Evolutionary conservation across 2,888 invertebrate genomes (phyloP).

Genomic region (Tetranychus piercei): DNA sequence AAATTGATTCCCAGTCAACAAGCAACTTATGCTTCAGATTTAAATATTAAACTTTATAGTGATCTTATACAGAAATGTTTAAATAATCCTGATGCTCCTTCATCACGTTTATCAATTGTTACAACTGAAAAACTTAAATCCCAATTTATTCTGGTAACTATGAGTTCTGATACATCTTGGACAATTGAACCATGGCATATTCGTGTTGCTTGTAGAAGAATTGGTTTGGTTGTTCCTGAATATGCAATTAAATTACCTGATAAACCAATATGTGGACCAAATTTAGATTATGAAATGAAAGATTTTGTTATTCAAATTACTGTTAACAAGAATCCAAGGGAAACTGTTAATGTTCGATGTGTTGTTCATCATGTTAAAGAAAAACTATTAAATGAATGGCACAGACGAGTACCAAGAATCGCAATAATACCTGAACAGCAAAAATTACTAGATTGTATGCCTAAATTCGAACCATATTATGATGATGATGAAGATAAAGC

Average conservation of each 20-base stretch:
- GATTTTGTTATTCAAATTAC: conserved; percentile 61
- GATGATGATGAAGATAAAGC: conserved; percentile 7
- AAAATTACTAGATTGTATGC: background rate
- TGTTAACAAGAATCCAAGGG: conserved; percentile 44
- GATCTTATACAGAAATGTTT: conserved; percentile 17
- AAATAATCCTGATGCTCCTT: conserved; percentile 16
- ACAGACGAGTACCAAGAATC: background rate
- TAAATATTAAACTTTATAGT: conserved; percentile 15
- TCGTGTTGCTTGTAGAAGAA: conserved; percentile 51
- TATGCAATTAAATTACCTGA: conserved; percentile 55
- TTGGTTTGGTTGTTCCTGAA: conserved; percentile 44
- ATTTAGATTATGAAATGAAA: conserved; percentile 55
- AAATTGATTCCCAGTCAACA: conserved; percentile 12
- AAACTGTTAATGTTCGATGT: conserved; percentile 52
- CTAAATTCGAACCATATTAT: background rate
- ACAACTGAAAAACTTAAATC: conserved; percentile 45
- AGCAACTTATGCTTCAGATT: conserved; percentile 18
- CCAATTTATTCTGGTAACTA: conserved; percentile 46
- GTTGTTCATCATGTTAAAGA: conserved; percentile 47
- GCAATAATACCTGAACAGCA: conserved; percentile 7
- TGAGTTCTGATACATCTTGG: conserved; percentile 66
- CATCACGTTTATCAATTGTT: conserved; percentile 16
- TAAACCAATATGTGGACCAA: conserved; percentile 56
- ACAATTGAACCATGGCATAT: conserved; percentile 69
- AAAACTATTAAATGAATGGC: conserved; percentile 14